Evolutionary conservation across 2,797 vertebrate species (phyloP).

Genomic region (Megaceryle alcyon): DNA sequence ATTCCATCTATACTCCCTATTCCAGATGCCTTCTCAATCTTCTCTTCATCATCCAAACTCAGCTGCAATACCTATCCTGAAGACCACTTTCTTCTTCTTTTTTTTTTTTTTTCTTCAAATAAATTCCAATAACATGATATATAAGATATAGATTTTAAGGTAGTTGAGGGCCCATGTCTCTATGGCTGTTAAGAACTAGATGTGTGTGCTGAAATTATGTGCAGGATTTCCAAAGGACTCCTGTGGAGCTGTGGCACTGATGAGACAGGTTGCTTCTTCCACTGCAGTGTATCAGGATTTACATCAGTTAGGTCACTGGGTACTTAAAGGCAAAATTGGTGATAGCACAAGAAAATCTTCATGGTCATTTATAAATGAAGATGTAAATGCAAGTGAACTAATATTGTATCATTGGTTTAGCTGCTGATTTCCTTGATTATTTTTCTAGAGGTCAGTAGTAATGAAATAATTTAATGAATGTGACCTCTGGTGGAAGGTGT

Average conservation of each 20-base stretch:
- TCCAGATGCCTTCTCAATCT: conserved; percentile 1
- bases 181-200: neutral
- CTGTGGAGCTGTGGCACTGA: neutral
- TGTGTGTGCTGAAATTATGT: neutral
- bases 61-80: neutral
- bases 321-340: neutral
- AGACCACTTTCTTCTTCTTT: neutral
- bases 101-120: neutral
- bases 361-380: neutral
- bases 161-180: neutral
- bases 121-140: neutral
- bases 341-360: neutral
- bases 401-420: neutral
- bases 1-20: neutral
- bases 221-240: neutral
- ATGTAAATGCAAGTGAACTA: neutral
- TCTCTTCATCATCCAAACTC: neutral
- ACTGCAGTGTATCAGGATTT: neutral
- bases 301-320: neutral
- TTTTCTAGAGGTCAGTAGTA: neutral
- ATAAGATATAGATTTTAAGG: neutral
- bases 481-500: neutral
- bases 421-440: neutral
- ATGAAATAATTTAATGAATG: neutral
- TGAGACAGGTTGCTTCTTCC: neutral